Conservation (phyloP, 2,113 vertebrate species). For the Phycodurus eques region DNA sequence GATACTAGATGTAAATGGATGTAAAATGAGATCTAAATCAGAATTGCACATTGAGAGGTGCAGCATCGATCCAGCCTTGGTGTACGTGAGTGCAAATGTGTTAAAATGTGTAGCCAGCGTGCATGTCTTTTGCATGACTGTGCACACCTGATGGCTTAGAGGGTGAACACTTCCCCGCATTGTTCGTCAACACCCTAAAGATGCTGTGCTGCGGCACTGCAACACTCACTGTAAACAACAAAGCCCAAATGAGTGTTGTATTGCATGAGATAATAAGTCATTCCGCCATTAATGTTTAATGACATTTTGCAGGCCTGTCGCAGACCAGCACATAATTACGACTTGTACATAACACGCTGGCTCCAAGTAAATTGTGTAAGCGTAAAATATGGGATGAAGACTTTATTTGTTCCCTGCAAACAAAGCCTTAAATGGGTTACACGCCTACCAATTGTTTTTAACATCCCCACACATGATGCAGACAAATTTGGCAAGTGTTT, state of each 20-base stretch:
- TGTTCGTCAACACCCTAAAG: constrained; percentile 37
- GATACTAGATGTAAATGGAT: neutral
- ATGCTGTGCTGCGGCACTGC: constrained; percentile 31
- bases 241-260: constrained; percentile 47
- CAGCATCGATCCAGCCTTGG: neutral
- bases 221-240: constrained; percentile 49
- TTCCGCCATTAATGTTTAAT: constrained; percentile 58
- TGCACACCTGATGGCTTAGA: constrained; percentile 22
- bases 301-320: constrained; percentile 44
- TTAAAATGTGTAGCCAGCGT: constrained; percentile 10
- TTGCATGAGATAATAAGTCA: constrained; percentile 47
- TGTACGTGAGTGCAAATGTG: neutral
- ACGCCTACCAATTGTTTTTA: neutral
- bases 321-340: constrained; percentile 60
- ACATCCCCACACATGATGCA: neutral
- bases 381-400: constrained; percentile 25
- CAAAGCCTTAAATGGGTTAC: neutral
- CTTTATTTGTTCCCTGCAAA: constrained; percentile 23
- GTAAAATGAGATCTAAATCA: neutral
- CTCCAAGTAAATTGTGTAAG: constrained; percentile 36
- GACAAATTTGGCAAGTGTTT: too few species aligned
- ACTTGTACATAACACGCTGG: constrained; percentile 38
- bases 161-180: constrained; percentile 33
- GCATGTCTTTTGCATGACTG: constrained; percentile 2
- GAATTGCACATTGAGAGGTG: neutral